Conservation (phyloP, 2,888 invertebrate genomes). For the Ptychoptera albimana region DNA sequence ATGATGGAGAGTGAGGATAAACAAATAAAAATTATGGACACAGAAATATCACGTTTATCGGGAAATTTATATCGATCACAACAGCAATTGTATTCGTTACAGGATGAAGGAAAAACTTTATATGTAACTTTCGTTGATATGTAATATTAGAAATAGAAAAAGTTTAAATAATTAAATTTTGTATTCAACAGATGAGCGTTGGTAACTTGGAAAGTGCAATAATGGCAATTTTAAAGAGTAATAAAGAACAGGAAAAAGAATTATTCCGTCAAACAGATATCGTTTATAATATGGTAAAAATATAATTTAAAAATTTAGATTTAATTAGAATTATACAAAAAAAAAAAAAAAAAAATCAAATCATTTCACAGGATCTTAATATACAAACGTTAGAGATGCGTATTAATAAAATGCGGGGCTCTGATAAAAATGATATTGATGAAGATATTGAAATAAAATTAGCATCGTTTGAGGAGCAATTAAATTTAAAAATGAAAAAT, state of each 20-base stretch:
- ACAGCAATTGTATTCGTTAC: conserved; percentile 19
- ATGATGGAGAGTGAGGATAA: conserved; percentile 23
- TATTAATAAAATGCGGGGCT: conserved; percentile 25
- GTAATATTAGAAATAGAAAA: neutral
- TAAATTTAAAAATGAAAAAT: conserved; percentile 29
- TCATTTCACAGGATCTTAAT: conserved; percentile 23
- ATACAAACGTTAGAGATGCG: conserved; percentile 30
- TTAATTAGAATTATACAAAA: neutral
- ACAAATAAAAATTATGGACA: conserved; percentile 16
- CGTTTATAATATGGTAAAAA: conserved; percentile 40
- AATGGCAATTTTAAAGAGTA: conserved; percentile 13
- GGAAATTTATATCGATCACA: conserved; percentile 23
- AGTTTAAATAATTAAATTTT: conserved; percentile 1
- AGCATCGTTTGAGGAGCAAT: conserved; percentile 29
- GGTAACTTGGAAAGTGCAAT: conserved; percentile 17
- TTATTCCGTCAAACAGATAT: conserved; percentile 41
- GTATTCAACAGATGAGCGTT: conserved; percentile 16
- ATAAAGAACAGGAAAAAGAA: conserved; percentile 25
- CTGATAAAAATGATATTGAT: conserved; percentile 19
- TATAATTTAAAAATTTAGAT: neutral
- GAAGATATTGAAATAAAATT: conserved; percentile 29
- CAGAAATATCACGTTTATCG: conserved; percentile 21
- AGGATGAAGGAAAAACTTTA: conserved; percentile 19
- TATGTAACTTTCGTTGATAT: conserved; percentile 9
- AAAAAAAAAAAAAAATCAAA: neutral